Conservation (phyloP, 1,140 invertebrate genomes). For the Coelopa frigida region DNA sequence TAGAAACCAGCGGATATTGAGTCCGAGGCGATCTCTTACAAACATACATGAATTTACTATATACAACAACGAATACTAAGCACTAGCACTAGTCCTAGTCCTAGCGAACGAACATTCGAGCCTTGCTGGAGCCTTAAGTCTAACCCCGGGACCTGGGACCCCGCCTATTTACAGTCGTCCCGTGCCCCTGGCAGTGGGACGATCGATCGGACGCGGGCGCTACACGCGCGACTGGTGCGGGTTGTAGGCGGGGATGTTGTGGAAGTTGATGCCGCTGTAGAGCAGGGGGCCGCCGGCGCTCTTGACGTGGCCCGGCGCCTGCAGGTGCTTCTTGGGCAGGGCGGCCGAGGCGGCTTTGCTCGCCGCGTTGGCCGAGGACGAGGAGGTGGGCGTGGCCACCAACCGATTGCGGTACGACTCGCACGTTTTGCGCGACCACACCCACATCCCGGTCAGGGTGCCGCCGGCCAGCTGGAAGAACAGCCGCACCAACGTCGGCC, state of each 20-base stretch:
- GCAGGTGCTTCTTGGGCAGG: constrained; percentile 34
- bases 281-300: constrained; percentile 24
- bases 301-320: constrained; percentile 32
- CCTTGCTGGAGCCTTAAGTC: neutral
- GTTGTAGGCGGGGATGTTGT: constrained; percentile 40
- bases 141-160: constrained; percentile 1
- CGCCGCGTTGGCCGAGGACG: constrained; percentile 20
- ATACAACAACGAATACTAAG: neutral
- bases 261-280: constrained; percentile 42
- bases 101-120: constrained; percentile 12
- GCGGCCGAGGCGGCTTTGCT: constrained; percentile 17
- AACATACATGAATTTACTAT: constrained; percentile 5
- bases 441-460: constrained; percentile 80
- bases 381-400: constrained; percentile 21
- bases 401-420: constrained; percentile 39
- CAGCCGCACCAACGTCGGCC: constrained; percentile 55
- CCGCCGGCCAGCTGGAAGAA: constrained; percentile 74
- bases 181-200: neutral
- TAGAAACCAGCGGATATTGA: neutral
- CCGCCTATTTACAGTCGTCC: constrained; percentile 8
- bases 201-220: neutral
- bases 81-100: no score
- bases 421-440: constrained; percentile 84
- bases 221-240: constrained; percentile 34
- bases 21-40: neutral